Evolutionary conservation across 2,113 vertebrate genomes (phyloP).

Genomic region (Sapayoa aenigma): DNA sequence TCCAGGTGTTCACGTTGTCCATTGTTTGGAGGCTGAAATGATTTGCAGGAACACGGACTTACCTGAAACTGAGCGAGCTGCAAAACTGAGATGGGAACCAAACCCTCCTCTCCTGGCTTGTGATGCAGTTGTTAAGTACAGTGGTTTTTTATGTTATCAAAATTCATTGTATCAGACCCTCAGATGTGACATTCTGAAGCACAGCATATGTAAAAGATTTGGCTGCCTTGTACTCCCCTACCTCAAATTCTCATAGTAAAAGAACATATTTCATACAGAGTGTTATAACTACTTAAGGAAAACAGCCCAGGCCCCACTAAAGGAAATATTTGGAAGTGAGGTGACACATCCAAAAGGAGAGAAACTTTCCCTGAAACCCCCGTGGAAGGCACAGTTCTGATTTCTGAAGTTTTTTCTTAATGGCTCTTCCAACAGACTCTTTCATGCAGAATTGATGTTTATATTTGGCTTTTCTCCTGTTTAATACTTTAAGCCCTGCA

Average conservation of each 20-base stretch:
- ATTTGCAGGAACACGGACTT: background rate
- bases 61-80: background rate
- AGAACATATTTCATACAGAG: background rate
- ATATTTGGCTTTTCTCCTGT: background rate
- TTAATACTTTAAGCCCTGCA: background rate
- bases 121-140: background rate
- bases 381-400: background rate
- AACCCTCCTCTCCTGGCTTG: background rate
- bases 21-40: rapidly evolving
- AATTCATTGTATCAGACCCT: background rate
- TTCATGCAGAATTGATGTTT: background rate
- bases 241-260: background rate
- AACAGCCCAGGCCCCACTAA: background rate
- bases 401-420: background rate
- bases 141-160: background rate
- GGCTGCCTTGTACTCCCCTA: background rate
- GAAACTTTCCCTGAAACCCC: background rate
- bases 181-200: background rate
- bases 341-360: background rate
- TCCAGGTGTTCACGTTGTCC: background rate
- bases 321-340: background rate
- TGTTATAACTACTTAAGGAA: background rate
- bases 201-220: background rate
- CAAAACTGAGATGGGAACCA: background rate
- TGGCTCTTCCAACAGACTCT: background rate